Evolutionary conservation across 2,888 invertebrate species (phyloP).

Genomic region (Sphaerophoria taeniata): DNA sequence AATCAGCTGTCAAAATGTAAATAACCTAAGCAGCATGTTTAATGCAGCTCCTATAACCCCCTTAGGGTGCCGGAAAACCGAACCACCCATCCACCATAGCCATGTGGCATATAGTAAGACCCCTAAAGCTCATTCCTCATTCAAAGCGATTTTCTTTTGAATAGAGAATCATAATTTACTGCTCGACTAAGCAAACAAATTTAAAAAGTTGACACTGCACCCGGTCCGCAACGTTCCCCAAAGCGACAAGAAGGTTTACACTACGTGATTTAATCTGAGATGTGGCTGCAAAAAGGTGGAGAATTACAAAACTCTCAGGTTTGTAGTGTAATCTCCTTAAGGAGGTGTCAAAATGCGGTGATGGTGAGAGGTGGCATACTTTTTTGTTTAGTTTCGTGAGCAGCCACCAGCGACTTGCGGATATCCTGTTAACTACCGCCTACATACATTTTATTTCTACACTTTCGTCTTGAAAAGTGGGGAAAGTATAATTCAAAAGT

Average conservation of each 20-base stretch:
- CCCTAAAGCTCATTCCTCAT: conserved; percentile 8
- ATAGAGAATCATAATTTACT: conserved; percentile 62
- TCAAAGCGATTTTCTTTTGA: conserved; percentile 54
- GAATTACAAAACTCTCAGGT: conserved; percentile 1
- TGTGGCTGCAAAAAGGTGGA: neutral
- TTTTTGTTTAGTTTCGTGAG: conserved; percentile 24
- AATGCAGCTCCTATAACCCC: neutral
- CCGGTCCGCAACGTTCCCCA: conserved; percentile 17
- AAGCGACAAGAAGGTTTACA: conserved; percentile 5
- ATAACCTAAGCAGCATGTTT: conserved; percentile 46
- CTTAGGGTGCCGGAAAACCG: neutral
- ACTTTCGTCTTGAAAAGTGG: too few relatives aligned
- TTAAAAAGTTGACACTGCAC: conserved; percentile 53
- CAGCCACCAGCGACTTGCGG: neutral
- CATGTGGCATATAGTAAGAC: neutral
- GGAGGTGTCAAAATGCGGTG: conserved; percentile 47
- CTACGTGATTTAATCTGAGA: conserved; percentile 41
- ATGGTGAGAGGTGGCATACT: neutral
- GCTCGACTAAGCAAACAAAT: conserved; percentile 66
- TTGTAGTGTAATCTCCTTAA: conserved; percentile 13
- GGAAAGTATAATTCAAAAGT: too few relatives aligned
- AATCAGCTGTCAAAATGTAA: conserved; percentile 59
- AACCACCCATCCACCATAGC: conserved; percentile 5
- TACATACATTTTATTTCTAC: neutral
- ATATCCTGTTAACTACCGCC: conserved; percentile 21